Base-by-base conservation (phyloP, 2,888 invertebrate genomes). In the Drosophila testacea region DNA sequence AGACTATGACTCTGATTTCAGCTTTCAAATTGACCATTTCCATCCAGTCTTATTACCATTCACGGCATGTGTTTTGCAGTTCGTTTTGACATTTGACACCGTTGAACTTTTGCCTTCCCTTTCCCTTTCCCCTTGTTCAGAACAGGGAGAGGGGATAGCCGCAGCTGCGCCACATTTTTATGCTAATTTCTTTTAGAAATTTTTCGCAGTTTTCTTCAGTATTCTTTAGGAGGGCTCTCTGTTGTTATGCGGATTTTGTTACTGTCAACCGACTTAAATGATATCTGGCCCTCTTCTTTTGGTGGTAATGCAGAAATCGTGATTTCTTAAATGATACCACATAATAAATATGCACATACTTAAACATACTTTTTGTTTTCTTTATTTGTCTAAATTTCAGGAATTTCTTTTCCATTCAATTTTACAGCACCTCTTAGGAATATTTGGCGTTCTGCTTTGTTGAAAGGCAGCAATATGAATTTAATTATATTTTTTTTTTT, bases 11-110 rank as follows among this genome's bases (percentile, higher is more conserved):
- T 46, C 60, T 44, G 30, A 30, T 36, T 38, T 46, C 47, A 42
- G 52, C 65, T 46, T 63, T 60, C 54, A 52, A 44, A 48, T 46
- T 60, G 67, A 41, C 59, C 60, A 56, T 56, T 67, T 51, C 50
- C 28, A 61, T 70, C 32, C 28, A 54, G 70, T 62, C 57, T 62
- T 68, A 46, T 69, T 67, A 65, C 44, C 67, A 77, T 77, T 70
- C 67, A 48, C 64, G 57, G 70, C 73, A 77, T 77, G 62, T 77
- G 65, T 60, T 64, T 70, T 57, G 46, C 63, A 66, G 7, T 36
- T 71, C 63, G 51, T 39, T 76, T 78, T 81, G 72, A 78, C 75
- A 70, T 69, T 75, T 73, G 76, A 64, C 76, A 69, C 66, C 60
- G 50, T 75, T 81, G 63, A 78, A 60, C 71, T 67, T 61, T 69